A percentile compares a stretch with the other conserved stretches of the same genome.
Evolutionary conservation across 2,888 invertebrate species (phyloP).

Genomic region (Diplolepis rosae): DNA sequence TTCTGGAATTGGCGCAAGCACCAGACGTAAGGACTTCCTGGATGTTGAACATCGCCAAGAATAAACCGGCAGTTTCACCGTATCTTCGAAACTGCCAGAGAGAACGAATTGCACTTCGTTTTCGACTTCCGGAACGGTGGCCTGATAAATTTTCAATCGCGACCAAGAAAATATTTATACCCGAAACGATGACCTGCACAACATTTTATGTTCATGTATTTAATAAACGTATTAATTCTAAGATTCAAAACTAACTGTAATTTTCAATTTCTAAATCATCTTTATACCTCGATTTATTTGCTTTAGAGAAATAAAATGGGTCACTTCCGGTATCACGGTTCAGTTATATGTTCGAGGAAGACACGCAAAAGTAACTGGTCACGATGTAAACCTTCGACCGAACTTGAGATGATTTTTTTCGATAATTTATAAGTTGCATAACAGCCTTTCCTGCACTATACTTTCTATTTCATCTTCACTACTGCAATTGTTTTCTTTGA

Average conservation of each 20-base stretch:
- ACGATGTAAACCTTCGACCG: slow-evolving; percentile 22
- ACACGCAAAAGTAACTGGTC: slow-evolving; percentile 24
- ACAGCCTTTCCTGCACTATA: background rate
- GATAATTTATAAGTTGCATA: slow-evolving; percentile 16
- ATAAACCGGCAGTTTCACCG: slow-evolving; percentile 24
- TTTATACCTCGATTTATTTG: background rate
- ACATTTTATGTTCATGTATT: background rate
- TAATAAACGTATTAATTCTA: background rate
- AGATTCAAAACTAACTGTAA: background rate
- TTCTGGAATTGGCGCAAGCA: slow-evolving; percentile 17
- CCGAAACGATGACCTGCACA: background rate
- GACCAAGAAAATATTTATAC: slow-evolving; percentile 15
- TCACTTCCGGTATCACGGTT: slow-evolving; percentile 22
- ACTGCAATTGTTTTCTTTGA: background rate
- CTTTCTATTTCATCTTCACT: slow-evolving; percentile 29
- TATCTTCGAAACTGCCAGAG: background rate
- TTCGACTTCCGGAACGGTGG: slow-evolving; percentile 5
- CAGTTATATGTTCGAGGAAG: slow-evolving; percentile 16
- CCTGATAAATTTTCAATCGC: background rate
- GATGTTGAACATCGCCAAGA: slow-evolving; percentile 20
- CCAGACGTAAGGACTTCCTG: slow-evolving; percentile 20
- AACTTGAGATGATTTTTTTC: slow-evolving; percentile 28
- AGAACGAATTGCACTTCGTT: background rate
- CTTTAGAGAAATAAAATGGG: slow-evolving; percentile 5
- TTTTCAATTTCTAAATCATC: background rate